Base-by-base conservation (phyloP, 2,113 vertebrate genomes). In the Larimichthys polyactis region DNA sequence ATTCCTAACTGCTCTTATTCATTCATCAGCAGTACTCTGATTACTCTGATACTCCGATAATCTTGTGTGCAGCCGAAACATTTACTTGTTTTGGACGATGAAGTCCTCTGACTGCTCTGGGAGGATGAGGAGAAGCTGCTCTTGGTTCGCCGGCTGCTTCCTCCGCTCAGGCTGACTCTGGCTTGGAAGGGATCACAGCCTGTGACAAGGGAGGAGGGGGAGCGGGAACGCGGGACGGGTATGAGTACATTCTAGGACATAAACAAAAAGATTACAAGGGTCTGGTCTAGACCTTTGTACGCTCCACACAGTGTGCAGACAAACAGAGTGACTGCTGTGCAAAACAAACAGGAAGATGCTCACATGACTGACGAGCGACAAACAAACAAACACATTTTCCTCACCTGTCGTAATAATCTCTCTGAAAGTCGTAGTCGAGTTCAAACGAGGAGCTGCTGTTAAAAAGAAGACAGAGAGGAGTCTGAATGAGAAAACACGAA, bases 341-440 rank as follows among this genome's bases (percentile, higher is more conserved):
- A 20, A 20, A 22, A 48, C 12, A 24, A 24, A 36, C 12, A 17
- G 20, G 46, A 52, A 52, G 11, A 14, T 8, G 7, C 10, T 24
- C 29, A 65, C 14, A 9, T n/a, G 44, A 22, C 17, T 24, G 3
- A 15, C 3, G 15, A 29, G 49, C 11, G 1, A 66, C 43, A 24
- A 24, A 24, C 24, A 24, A 24, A 24, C 24, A 24, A 24, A 44
- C 52, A 24, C n/a, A 11, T 71, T 5, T 29, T 0, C 91, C 94
- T 87, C 91, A 97, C 97, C 96, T 95, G 92, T 97, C 96, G 17
- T 97, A 97, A 87, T 97, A 97, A 90, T 97, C 97, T 74, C 96
- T 95, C 73, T 97, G 96, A 81, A 97, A 97, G 86, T 97, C 97
- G 65, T 96, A 97, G 83, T 97, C 97, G 40, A 97, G 94, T 14